Evolutionary conservation across 2,113 vertebrate species (phyloP).

Genomic region (Speoplatyrhinus poulsoni): DNA sequence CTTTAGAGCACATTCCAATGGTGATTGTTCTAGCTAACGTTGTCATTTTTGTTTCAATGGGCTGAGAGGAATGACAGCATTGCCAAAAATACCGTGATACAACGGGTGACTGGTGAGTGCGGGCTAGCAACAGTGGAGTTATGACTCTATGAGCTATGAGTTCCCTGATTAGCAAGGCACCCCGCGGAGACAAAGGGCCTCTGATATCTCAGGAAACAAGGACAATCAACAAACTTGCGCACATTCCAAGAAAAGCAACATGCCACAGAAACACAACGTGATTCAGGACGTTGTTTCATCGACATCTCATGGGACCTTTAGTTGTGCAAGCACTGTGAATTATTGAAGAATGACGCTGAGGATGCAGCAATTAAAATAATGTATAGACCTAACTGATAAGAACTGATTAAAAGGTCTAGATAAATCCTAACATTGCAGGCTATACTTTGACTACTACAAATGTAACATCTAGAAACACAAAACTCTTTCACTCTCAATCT

Average conservation of each 20-base stretch:
- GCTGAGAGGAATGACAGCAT: constrained; percentile 58
- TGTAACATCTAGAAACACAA: no score
- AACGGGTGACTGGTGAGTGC: constrained; percentile 55
- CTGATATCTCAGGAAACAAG: constrained; percentile 75
- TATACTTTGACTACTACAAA: no score
- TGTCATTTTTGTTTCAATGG: constrained; percentile 31
- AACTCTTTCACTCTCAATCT: not conserved
- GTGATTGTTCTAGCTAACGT: constrained; percentile 47
- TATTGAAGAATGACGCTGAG: constrained; percentile 29
- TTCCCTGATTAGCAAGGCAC: constrained; percentile 74
- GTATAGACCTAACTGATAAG: not conserved
- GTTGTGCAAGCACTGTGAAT: constrained; percentile 26
- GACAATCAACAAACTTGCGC: constrained; percentile 73
- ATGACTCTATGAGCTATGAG: constrained; percentile 61
- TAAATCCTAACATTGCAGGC: constrained; percentile 23
- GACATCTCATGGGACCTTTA: constrained; percentile 56
- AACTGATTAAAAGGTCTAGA: not conserved
- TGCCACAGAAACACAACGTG: constrained; percentile 63
- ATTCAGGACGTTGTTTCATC: constrained; percentile 53
- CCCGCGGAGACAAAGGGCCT: constrained; percentile 71
- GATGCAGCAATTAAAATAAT: constrained; percentile 15
- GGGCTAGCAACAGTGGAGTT: constrained; percentile 24
- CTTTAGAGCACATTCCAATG: constrained; percentile 56
- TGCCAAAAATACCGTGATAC: constrained; percentile 71
- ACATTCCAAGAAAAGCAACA: constrained; percentile 79